Evolutionary conservation across 2,888 invertebrate genomes (phyloP).

Genomic region (Ectemnius lituratus): DNA sequence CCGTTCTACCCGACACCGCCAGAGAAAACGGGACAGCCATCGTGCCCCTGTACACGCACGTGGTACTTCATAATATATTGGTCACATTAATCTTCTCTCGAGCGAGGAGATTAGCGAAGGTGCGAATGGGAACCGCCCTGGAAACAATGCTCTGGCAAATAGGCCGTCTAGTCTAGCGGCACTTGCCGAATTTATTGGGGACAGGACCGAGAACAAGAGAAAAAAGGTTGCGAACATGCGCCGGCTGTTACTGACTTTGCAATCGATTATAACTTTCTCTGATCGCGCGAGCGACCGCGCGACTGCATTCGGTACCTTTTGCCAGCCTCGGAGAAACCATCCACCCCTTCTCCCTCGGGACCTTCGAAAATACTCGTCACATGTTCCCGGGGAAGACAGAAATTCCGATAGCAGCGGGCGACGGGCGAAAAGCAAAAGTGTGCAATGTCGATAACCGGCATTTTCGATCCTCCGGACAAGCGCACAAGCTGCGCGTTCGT

Average conservation of each 20-base stretch:
- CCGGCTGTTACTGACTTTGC: neutral
- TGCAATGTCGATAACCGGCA: constrained; percentile 31
- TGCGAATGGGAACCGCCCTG: too few species aligned
- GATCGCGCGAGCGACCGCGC: neutral
- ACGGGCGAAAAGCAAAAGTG: neutral
- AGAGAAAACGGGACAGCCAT: neutral
- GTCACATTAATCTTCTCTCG: too few species aligned
- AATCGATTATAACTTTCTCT: constrained; percentile 9
- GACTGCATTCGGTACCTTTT: neutral
- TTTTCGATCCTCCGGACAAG: constrained; percentile 36
- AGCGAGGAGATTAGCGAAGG: too few species aligned
- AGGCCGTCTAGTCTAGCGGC: too few species aligned
- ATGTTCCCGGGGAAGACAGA: constrained; percentile 2
- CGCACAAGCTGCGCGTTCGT: too few species aligned
- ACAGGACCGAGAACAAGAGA: too few species aligned
- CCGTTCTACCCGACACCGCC: constrained; percentile 9
- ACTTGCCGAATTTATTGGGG: too few species aligned
- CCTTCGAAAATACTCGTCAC: neutral
- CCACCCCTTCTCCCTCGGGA: neutral
- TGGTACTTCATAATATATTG: too few species aligned
- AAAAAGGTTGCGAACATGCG: too few species aligned
- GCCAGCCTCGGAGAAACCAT: neutral
- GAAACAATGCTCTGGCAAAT: too few species aligned
- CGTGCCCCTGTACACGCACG: too few species aligned
- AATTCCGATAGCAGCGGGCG: neutral